phyloP scores from a whole-genome alignment of 2,113 vertebrate species.

The Petrocephalus microphthalmus region DNA sequence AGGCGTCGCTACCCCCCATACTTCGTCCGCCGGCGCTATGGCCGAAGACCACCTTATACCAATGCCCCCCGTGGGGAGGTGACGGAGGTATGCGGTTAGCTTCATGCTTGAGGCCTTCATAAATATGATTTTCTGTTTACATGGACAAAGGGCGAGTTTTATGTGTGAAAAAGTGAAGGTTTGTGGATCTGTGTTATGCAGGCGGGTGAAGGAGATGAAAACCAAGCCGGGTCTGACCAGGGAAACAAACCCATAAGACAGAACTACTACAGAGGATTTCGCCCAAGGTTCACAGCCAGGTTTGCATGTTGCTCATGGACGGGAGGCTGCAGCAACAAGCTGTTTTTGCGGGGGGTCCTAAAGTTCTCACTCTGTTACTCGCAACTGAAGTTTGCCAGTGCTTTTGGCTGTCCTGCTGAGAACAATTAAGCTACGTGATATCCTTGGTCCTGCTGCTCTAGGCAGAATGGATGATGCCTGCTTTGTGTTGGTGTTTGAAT shows the following conservation, averaged over 20 bases:
- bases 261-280: slow-evolving; percentile 94
- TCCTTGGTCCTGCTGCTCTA: neutral
- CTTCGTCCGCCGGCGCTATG: slow-evolving; percentile 88
- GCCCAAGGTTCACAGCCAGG: slow-evolving; percentile 78
- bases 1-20: slow-evolving; percentile 95
- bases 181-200: slow-evolving; percentile 46
- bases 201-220: slow-evolving; percentile 82
- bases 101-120: neutral
- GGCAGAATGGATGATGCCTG: neutral
- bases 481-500: neutral
- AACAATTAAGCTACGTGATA: neutral
- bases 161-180: slow-evolving; percentile 13
- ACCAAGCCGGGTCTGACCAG: slow-evolving; percentile 88
- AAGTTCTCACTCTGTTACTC: neutral
- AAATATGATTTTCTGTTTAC: neutral
- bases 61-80: slow-evolving; percentile 84
- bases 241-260: slow-evolving; percentile 90
- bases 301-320: slow-evolving; percentile 50
- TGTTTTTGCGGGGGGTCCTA: neutral
- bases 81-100: slow-evolving; percentile 69
- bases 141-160: neutral
- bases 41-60: slow-evolving; percentile 86
- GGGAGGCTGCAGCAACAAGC: slow-evolving; percentile 29
- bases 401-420: neutral
- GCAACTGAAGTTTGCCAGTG: neutral